Base-by-base conservation (phyloP, 2,888 invertebrate genomes). In the Ryuthela nishihirai region DNA sequence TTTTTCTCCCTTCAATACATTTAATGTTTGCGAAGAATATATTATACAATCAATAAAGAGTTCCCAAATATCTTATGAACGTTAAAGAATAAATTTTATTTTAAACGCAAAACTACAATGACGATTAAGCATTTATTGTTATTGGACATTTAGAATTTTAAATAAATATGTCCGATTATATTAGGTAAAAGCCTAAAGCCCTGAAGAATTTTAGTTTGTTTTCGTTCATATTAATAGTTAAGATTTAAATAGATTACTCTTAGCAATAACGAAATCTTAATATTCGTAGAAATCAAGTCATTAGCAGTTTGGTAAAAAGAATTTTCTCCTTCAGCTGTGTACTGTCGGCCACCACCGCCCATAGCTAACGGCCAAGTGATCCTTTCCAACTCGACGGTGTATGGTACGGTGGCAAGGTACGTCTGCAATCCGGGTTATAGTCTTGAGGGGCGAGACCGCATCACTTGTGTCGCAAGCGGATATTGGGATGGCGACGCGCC, bases 401-500 rank as follows among this genome's bases (percentile, higher is more conserved):
- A 81, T 67, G 88, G 89, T 35, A 81, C 88, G 0, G 78, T 82
- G 35, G 84, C 88, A 1, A 85, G 85, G 69, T 90, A 89, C 71
- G 78, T 79, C 5, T 92, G 92, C 70, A 69, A 72, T 44, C 75
- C 80, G 15, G 86, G 87, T 0, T 86, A 80, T 72, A 78, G 77
- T 58, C 75, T 92, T 49, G 77, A 80, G 20, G 92, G 92, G 20
- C 77, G 83, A 1, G 77, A 79, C 15, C 77, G 80, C 43, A 77
- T 88, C 26, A 79, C 80, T 21, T 93, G 93, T 68, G 77, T 85
- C 47, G 80, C 84, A 10, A 83, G 81, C 42, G 92, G 92, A 0
- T 81, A 83, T 56, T 92, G 90, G 81, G 88, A 91, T 71, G 82
- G 82, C 47, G 77, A 82, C 0, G 77, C 86, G 41, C 91, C 92